Percentiles rank a stretch among this genome's conserved stretches.
phyloP scores from a whole-genome alignment of 2,888 invertebrate genomes.

The Automeris io region DNA sequence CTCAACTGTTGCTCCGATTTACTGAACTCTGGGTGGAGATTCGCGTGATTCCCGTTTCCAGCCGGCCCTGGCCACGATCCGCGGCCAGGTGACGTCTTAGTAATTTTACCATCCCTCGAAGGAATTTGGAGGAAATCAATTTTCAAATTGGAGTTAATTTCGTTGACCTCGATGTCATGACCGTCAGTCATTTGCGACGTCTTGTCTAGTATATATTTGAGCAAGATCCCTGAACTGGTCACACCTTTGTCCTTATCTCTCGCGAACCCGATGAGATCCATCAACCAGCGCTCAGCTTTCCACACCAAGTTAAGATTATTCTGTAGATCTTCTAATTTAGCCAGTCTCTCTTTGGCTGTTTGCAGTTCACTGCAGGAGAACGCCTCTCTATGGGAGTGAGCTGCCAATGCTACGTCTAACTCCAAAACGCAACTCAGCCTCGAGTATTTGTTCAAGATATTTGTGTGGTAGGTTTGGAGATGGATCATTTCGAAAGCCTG shows the following conservation, averaged over 20 bases:
- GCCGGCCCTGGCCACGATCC: slow-evolving; percentile 93
- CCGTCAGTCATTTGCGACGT: slow-evolving; percentile 44
- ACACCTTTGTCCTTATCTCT: slow-evolving; percentile 81
- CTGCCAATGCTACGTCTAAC: slow-evolving; percentile 92
- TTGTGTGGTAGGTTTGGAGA: slow-evolving; percentile 93
- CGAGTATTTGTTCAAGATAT: slow-evolving; percentile 93
- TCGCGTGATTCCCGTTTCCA: slow-evolving; percentile 69
- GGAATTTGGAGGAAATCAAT: slow-evolving; percentile 80
- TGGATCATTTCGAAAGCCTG: slow-evolving; percentile 97
- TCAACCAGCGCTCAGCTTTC: slow-evolving; percentile 97
- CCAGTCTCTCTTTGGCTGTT: slow-evolving; percentile 89
- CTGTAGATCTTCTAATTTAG: slow-evolving; percentile 90
- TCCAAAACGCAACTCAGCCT: slow-evolving; percentile 95
- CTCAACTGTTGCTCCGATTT: slow-evolving; percentile 89
- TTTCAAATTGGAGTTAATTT: slow-evolving; percentile 61
- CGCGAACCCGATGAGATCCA: slow-evolving; percentile 96
- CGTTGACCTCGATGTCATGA: slow-evolving; percentile 54
- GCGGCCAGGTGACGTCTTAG: slow-evolving; percentile 85
- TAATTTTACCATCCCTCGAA: slow-evolving; percentile 83
- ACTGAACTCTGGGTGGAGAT: slow-evolving; percentile 83
- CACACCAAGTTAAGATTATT: slow-evolving; percentile 91
- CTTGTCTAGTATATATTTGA: slow-evolving; percentile 60
- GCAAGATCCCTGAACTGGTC: slow-evolving; percentile 64
- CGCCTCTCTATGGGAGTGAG: slow-evolving; percentile 95
- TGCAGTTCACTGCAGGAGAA: slow-evolving; percentile 93